These are phyloP conservation scores for Mionectes macconnelli DNA, from an alignment of 2,113 vertebrate species.

Conservation along the genomic window DNA sequence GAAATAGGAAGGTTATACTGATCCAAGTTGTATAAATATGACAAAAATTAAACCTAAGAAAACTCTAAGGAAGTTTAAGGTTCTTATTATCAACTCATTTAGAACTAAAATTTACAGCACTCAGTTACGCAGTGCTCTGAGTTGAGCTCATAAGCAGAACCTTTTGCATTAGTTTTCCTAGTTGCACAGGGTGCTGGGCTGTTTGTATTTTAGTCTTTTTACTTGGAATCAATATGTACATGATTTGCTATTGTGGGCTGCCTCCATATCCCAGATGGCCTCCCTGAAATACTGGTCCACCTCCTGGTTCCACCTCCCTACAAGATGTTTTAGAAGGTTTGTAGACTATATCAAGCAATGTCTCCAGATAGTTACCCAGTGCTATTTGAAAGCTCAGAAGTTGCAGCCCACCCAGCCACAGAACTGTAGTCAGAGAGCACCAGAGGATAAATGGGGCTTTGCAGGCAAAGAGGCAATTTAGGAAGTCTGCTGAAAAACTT, in stretches of 20 bases:
- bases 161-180: not conserved
- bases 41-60: not conserved
- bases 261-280: slow-evolving; percentile 7
- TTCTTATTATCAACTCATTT: not conserved
- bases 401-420: not conserved
- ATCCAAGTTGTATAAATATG: not conserved
- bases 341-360: not conserved
- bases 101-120: not conserved
- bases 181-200: not conserved
- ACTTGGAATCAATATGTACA: not conserved
- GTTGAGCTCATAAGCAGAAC: not conserved
- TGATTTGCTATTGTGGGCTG: not conserved
- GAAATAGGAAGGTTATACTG: not conserved
- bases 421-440: not conserved
- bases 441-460: not conserved
- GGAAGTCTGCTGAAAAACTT: slow-evolving; percentile 10
- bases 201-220: not conserved
- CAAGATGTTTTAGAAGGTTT: not conserved
- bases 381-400: not conserved
- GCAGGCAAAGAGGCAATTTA: not conserved
- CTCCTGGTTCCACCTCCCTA: slow-evolving; percentile 20
- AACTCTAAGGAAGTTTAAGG: not conserved
- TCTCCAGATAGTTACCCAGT: not conserved
- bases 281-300: slow-evolving; percentile 1
- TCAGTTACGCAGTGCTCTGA: not conserved